Evolutionary conservation across 2,797 vertebrate genomes (phyloP), one percentile per base, ranked within the genome.

Genomic region (Menidia menidia): DNA sequence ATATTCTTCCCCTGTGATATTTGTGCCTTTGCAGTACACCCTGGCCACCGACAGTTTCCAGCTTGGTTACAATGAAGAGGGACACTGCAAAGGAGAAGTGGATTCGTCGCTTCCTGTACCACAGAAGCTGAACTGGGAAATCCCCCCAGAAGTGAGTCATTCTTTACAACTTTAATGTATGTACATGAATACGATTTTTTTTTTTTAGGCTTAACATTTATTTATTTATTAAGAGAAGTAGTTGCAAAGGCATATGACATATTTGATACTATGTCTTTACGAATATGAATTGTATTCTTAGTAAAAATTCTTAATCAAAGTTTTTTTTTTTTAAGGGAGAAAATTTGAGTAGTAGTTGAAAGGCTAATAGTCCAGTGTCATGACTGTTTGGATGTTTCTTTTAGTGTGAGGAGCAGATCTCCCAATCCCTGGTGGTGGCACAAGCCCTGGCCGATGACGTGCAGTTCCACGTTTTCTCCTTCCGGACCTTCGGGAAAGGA

Each of bases 61-160:
- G 67, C 90, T 98, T 13, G 96, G 97, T 9, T 98, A 98, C 79
- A 92, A 94, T 1, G 73, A 87, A 32, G 95, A 97, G 1, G 97
- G 97, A 56, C 95, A 97, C 88, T 97, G 97, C 84, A 97, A 97
- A 85, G 96, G 97, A 8, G 90, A 89, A 0, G 91, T 92, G 2
- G 94, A 96, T 30, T 73, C 92, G 4, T 87, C 85, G 0, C 80
- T 97, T 15, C 93, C 94, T 5, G 79, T 43, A 6, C 96, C 97
- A 6, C 92, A 95, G 85, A 95, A 95, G 68, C 92, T 98, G 16
- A 90, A 77, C 60, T 98, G 97, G 97, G 94, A 97, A 68, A 94
- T 97, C 42, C 71, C 93, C n/a, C 70, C 89, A 19, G 93, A 96
- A 89, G 97, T 96, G 19, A 66, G 77, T 82, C 0, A 3, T 62